Percentiles rank a stretch among this genome's conserved stretches.
Conservation (phyloP, 2,113 vertebrate genomes). For the Ictalurus furcatus region DNA sequence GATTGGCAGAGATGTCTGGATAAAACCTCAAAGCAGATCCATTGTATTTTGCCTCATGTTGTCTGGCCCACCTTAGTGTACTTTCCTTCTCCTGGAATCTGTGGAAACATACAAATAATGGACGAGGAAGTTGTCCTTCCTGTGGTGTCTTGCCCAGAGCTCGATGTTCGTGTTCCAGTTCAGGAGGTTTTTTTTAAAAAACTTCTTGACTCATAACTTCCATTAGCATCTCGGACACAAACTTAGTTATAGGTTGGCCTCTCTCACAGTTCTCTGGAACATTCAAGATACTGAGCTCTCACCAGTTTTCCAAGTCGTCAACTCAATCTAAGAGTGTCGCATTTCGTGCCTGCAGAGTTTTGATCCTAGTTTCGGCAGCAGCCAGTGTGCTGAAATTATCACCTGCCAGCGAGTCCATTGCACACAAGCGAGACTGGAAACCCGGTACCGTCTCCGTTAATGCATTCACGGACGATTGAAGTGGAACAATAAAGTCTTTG, state of each 20-base stretch:
- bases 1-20: too few relatives aligned
- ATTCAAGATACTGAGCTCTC: neutral
- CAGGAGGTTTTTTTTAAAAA: neutral
- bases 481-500: neutral
- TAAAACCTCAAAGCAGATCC: too few relatives aligned
- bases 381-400: neutral
- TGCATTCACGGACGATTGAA: neutral
- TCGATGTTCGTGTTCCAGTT: neutral
- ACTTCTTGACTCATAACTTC: neutral
- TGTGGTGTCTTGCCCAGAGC: neutral
- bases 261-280: neutral
- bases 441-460: neutral
- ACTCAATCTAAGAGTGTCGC: neutral
- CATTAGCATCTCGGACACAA: neutral
- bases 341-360: neutral
- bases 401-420: neutral
- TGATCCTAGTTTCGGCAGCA: neutral
- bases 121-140: neutral
- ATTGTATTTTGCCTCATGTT: too few relatives aligned
- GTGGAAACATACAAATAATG: neutral
- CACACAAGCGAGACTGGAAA: neutral
- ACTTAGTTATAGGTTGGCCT: neutral
- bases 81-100: neutral
- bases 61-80: too few relatives aligned
- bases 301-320: neutral